Evolutionary conservation across 2,797 vertebrate species (phyloP).

Genomic region (Phalloptychus januarius): DNA sequence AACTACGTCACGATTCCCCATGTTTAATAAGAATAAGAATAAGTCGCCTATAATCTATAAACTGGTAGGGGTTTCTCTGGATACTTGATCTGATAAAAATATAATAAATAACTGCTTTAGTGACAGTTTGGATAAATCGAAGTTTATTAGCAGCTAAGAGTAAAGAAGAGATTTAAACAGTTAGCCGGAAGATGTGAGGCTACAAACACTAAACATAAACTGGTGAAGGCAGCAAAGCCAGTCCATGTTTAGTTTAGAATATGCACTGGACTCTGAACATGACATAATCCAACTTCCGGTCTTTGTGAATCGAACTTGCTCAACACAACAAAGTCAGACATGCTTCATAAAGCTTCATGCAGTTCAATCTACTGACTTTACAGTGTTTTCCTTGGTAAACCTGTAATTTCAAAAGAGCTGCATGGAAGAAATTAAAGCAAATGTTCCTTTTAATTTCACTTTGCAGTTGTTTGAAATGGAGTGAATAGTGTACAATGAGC

Average conservation of each 20-base stretch:
- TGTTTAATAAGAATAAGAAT: too few relatives aligned
- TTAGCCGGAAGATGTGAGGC: not conserved
- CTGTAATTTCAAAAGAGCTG: not conserved
- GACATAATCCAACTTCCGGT: not conserved
- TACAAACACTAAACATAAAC: not conserved
- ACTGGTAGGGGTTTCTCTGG: too few relatives aligned
- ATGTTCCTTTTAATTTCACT: not conserved
- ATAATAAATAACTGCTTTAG: too few relatives aligned
- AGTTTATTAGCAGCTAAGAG: not conserved
- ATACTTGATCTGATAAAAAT: not conserved
- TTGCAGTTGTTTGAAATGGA: not conserved
- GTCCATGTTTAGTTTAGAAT: not conserved
- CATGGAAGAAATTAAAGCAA: not conserved
- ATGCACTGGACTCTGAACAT: not conserved
- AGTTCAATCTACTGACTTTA: not conserved
- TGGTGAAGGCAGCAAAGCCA: not conserved
- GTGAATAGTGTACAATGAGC: not conserved
- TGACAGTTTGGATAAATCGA: not conserved
- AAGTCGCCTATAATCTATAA: too few relatives aligned
- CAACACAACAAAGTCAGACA: not conserved
- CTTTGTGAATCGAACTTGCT: not conserved
- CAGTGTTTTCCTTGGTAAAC: not conserved
- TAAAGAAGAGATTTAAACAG: not conserved
- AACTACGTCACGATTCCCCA: too few relatives aligned
- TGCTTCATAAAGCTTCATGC: not conserved